Conservation (phyloP, 2,888 invertebrate genomes). For the Philonicus albiceps region DNA sequence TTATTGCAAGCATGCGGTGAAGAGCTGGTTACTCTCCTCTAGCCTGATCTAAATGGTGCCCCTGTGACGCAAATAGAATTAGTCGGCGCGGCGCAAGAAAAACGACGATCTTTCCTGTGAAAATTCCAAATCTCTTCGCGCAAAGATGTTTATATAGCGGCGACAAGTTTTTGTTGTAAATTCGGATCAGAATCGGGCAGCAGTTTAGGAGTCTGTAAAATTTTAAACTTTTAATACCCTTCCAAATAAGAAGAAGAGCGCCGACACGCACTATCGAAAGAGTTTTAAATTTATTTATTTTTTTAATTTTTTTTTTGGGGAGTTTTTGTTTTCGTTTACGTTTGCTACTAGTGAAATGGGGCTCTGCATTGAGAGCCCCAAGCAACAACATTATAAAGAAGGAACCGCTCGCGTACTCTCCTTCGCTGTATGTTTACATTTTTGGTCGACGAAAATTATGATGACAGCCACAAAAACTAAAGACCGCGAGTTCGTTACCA, state of each 20-base stretch:
- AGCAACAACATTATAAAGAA: background rate
- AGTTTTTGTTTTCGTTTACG: background rate
- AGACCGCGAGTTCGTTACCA: background rate
- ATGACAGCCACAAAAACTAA: constrained; percentile 32
- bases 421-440: constrained; percentile 19
- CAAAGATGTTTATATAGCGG: constrained; percentile 40
- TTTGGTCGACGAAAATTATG: constrained; percentile 34
- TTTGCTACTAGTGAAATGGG: constrained; percentile 13
- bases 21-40: background rate
- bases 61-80: constrained; percentile 23
- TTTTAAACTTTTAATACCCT: constrained; percentile 1
- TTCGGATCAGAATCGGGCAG: constrained; percentile 6
- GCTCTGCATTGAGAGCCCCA: background rate
- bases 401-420: background rate
- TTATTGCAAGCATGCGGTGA: constrained; percentile 37
- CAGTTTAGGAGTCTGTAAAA: background rate
- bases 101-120: background rate
- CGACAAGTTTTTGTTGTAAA: constrained; percentile 31
- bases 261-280: background rate
- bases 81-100: background rate
- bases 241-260: background rate
- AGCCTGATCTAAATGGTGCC: constrained; percentile 7
- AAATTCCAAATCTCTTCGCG: constrained; percentile 14
- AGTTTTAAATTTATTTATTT: background rate
- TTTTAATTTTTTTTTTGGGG: background rate